A percentile compares a stretch with the other conserved stretches of the same genome.
Conservation (phyloP, 1,140 invertebrate genomes). For the Metaphire vulgaris region DNA sequence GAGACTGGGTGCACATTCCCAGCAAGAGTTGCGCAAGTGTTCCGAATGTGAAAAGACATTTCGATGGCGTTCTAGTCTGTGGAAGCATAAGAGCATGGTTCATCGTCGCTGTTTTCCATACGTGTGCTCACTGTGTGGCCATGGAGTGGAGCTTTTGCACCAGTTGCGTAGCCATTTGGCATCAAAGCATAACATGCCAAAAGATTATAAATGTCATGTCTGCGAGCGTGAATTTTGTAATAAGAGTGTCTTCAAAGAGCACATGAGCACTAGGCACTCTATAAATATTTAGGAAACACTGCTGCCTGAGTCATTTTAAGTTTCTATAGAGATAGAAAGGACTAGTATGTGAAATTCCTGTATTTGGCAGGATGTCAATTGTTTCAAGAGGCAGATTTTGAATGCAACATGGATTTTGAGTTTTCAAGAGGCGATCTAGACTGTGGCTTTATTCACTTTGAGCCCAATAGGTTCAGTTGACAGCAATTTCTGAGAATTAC, state of each 20-base stretch:
- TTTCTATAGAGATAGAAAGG: too few relatives aligned
- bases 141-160: neutral
- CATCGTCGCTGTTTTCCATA: neutral
- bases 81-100: neutral
- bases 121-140: neutral
- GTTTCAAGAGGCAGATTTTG: too few relatives aligned
- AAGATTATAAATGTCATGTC: neutral
- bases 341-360: too few relatives aligned
- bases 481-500: too few relatives aligned
- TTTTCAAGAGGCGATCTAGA: too few relatives aligned
- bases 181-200: neutral
- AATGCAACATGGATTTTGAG: too few relatives aligned
- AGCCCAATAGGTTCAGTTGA: too few relatives aligned
- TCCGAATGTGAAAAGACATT: neutral
- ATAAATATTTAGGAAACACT: neutral
- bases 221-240: neutral
- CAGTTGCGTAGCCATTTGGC: neutral
- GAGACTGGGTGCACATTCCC: neutral
- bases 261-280: neutral
- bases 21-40: neutral
- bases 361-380: too few relatives aligned
- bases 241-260: neutral
- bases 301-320: too few relatives aligned
- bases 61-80: neutral
- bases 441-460: too few relatives aligned